Base-by-base conservation (phyloP, 1,140 invertebrate genomes). In the Megalopta genalis region DNA sequence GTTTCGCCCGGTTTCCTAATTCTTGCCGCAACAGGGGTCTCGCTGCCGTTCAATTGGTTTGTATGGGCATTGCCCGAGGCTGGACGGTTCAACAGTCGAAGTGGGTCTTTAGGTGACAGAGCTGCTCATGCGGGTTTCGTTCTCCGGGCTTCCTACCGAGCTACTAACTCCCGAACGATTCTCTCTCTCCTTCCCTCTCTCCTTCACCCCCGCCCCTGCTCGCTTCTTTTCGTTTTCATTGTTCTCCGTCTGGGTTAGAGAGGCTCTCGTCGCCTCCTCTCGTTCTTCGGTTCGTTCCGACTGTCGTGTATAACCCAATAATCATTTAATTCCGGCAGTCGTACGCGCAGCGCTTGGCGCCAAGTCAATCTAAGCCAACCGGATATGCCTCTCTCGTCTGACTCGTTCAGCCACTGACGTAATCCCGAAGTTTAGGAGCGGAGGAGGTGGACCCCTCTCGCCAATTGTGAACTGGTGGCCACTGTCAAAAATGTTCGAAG, bases 321-420 rank as follows among this genome's bases (percentile, higher is more conserved):
- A 92, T 92, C 91, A 92, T 91, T 92, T 92, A 92, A 92, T 92
- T 93, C 90, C 90, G 90, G 88, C 88, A 83, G 88, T 88, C 87
- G 85, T 90, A 91, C 90, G 89, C 89, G 89, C 89, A 88, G 88
- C 86, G 90, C 86, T 92, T 92, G 91, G 92, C 92, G 92, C 92
- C 92, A 90, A 92, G 90, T 92, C 91, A 92, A 93, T 93, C 91
- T 92, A 91, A 92, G 90, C 84, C 88, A 88, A 93, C 91, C 92
- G 92, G 92, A 93, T 93, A 92, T 92, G 90, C 91, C 90, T 89
- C 89, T 91, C 88, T 91, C 83, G 90, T 90, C 89, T 89, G 87
- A 68, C 81, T 82, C 73, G 67, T 85, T 85, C 83, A 65, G 75
- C 68, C 81, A 87, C 85, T 91, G 88, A 92, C 90, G 90, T 91